Conservation (phyloP, 2,113 vertebrate genomes). For the Panurus biarmicus region DNA sequence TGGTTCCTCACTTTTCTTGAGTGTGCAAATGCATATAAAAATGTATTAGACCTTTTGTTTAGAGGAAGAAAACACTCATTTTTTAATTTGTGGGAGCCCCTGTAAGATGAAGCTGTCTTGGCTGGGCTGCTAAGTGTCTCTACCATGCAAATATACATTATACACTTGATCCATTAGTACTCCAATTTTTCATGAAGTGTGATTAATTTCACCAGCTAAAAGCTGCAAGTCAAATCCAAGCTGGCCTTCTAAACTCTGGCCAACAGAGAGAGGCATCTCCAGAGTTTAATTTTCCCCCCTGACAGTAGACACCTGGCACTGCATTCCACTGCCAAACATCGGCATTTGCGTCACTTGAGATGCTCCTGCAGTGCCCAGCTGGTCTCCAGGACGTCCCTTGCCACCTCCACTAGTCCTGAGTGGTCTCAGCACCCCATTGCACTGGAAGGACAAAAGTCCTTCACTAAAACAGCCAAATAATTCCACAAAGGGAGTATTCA, state of each 20-base stretch:
- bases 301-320: not conserved
- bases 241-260: not conserved
- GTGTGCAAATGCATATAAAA: not conserved
- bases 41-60: not conserved
- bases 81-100: not conserved
- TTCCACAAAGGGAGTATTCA: not conserved
- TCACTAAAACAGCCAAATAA: not conserved
- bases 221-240: not conserved
- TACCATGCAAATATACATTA: not conserved
- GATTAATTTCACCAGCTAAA: not conserved
- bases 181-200: not conserved
- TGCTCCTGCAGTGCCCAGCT: not conserved
- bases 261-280: not conserved
- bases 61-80: not conserved
- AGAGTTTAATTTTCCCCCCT: not conserved
- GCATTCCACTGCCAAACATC: not conserved
- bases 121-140: not conserved
- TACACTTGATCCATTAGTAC: not conserved
- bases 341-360: not conserved
- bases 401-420: rapidly evolving
- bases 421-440: not conserved
- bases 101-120: not conserved
- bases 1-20: not conserved
- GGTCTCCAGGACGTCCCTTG: not conserved
- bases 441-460: not conserved